These are phyloP conservation scores for Meleagris gallopavo DNA, from an alignment of 2,113 vertebrate genomes.

Conservation along the genomic window DNA sequence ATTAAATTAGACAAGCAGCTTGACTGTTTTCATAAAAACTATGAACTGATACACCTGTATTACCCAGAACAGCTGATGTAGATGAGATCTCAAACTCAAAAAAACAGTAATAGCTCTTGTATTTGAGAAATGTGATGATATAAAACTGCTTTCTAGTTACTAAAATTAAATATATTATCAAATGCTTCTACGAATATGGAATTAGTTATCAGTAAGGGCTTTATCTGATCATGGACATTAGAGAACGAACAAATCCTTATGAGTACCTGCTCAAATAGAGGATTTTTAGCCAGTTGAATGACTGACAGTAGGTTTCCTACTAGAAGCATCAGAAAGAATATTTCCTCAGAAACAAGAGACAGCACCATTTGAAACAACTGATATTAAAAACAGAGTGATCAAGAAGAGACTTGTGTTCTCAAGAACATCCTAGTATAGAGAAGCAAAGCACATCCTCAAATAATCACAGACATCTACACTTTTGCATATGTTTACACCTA, in stretches of 20 bases:
- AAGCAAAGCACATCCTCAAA: neutral
- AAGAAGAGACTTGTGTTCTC: accelerated
- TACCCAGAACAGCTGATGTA: neutral
- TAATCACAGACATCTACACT: neutral
- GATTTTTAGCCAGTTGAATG: neutral
- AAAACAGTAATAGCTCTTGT: neutral
- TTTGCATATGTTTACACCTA: neutral
- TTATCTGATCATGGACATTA: accelerated
- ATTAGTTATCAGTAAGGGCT: neutral
- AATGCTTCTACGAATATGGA: neutral
- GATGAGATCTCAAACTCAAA: neutral
- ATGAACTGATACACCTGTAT: neutral
- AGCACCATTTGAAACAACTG: neutral
- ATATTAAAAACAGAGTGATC: neutral
- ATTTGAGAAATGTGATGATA: neutral
- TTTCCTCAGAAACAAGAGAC: neutral
- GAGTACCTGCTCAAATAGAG: accelerated
- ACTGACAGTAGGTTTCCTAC: neutral
- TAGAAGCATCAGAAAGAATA: neutral
- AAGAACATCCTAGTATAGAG: neutral
- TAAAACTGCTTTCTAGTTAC: neutral
- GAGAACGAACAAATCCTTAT: neutral
- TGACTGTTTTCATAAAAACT: neutral
- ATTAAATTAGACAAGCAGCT: neutral
- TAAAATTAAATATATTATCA: neutral